Base-by-base conservation (phyloP, 2,113 vertebrate genomes). In the Xiphorhynchus elegans region DNA sequence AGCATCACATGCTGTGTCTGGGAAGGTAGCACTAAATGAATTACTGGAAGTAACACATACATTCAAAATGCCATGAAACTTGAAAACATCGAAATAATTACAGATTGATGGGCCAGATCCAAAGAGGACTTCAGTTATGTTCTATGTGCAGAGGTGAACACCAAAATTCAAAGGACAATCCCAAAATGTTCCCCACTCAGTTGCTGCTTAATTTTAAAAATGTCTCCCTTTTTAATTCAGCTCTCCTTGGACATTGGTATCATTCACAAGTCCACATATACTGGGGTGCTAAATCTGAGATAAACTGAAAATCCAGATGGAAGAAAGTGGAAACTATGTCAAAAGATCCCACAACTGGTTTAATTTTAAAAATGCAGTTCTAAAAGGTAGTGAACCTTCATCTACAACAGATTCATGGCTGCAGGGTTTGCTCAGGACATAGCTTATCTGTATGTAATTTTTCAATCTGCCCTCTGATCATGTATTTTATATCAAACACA, bases 101-200 rank as follows among this genome's bases (percentile, higher is more conserved):
- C 25, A 96, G 80, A 81, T 46, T 70, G 63, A 70, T 86, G 94
- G 95, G 94, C 96, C 96, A 97, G 96, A 95, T 97, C 95, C 96
- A 95, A 97, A 90, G 80, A 96, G 68, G 90, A 70, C 4, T n/a
- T 88, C 11, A 69, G 39, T 70, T 78, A 74, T 23, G 3, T 82
- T 93, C 74, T 52, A 82, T 31, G 33, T 40, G 28, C 24, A 90
- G 67, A 66, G 46, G 23, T 55, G 67, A 96, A 92, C 47, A 50
- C 3, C n/a, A 4, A 66, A 86, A 29, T 67, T 70, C 67, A 77
- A 80, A 86, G 40, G 23, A 17, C 74, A 91, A 76, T n/a, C 28
- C 31, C 59, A 73, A 8, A 16, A 76, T 24, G 28, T 58, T 73
- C 23, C 67, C 49, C 21, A 29, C 9, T 62, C 19, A 49, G 21